phyloP scores from a whole-genome alignment of 2,797 vertebrate genomes.

The Pristis pectinata region DNA sequence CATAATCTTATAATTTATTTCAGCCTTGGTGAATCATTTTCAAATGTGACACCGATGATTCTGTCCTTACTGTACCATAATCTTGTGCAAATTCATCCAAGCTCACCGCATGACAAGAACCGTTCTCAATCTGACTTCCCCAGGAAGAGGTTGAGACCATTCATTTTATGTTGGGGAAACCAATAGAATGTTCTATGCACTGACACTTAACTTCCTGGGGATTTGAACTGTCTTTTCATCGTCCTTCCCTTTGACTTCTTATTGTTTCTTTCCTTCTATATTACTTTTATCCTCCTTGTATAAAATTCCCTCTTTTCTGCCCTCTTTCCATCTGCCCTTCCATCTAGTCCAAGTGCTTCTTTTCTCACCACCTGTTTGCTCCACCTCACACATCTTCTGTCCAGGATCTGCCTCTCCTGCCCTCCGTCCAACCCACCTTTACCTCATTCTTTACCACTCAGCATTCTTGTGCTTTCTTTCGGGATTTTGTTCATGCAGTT shows the following conservation, averaged over 20 bases:
- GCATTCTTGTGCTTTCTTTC: neutral
- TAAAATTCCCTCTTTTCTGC: neutral
- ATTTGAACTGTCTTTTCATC: neutral
- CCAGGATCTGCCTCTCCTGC: neutral
- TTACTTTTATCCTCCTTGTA: neutral
- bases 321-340: too few relatives aligned
- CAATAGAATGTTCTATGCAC: neutral
- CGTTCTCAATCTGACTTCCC: neutral
- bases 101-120: neutral
- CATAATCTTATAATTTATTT: neutral
- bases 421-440: neutral
- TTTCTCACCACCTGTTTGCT: neutral
- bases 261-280: neutral
- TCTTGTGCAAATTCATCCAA: neutral
- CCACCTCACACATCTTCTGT: neutral
- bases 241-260: neutral
- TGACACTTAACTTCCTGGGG: neutral
- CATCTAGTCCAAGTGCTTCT: neutral
- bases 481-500: neutral
- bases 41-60: neutral
- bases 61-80: neutral
- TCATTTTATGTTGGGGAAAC: neutral
- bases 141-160: neutral
- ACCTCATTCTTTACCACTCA: neutral
- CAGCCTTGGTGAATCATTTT: neutral